These are phyloP conservation scores for Leucoraja erinaceus DNA, from an alignment of 2,113 vertebrate genomes.

Conservation along the genomic window DNA sequence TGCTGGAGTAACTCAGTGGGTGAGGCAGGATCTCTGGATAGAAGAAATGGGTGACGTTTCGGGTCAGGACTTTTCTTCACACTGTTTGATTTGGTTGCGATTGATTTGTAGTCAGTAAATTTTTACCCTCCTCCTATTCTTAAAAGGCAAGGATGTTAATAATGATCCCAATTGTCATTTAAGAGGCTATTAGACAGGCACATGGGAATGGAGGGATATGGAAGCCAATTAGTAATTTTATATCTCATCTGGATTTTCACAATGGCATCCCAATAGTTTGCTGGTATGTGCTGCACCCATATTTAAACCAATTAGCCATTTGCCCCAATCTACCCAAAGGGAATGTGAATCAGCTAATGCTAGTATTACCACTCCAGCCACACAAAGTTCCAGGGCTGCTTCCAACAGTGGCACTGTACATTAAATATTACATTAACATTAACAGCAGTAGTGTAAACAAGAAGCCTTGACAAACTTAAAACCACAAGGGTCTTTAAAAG, in stretches of 20 bases:
- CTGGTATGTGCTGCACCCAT: too few relatives aligned
- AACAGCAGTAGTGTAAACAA: background rate
- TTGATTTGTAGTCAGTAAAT: background rate
- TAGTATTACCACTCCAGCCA: background rate
- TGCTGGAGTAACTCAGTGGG: too few relatives aligned
- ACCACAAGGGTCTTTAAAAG: background rate
- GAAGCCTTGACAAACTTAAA: background rate
- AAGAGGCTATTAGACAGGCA: too few relatives aligned
- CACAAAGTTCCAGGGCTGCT: background rate
- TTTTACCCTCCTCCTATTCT: background rate
- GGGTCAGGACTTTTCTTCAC: too few relatives aligned
- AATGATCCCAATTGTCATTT: background rate
- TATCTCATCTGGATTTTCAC: background rate
- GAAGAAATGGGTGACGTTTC: background rate
- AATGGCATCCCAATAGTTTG: background rate
- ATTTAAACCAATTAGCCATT: background rate
- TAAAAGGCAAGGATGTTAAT: background rate
- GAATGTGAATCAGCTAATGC: background rate
- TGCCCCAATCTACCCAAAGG: background rate
- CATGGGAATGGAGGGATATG: background rate
- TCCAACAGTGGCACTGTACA: background rate
- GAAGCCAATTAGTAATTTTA: background rate
- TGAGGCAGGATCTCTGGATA: too few relatives aligned
- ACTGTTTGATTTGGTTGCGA: too few relatives aligned
- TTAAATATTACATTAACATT: background rate